Evolutionary conservation across 1,140 invertebrate species (phyloP), one percentile per base, ranked within the genome.

Genomic region (Ruditapes philippinarum): DNA sequence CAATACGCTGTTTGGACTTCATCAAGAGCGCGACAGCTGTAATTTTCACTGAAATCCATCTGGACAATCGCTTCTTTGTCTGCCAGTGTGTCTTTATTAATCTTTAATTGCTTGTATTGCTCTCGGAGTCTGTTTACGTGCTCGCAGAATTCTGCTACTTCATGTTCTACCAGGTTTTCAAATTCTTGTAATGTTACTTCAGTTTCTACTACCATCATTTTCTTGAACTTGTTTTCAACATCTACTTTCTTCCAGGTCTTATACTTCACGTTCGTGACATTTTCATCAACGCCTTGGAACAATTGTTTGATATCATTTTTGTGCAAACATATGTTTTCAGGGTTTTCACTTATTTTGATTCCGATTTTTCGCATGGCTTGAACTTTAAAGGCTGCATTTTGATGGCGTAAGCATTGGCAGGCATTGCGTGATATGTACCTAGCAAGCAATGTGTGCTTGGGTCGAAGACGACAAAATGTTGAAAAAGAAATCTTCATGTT

Each of bases 1-100:
- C 54, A 91, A 51, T 91, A 87, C n/a, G 88, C 88, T 0, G 80
- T 79, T 45, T 91, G 82, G 3, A 91, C 68, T 40, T 91, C 87
- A 17, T 91, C 81, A 22, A 78, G 19, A n/a, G 62, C 40, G 33
- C 57, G 65, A 65, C 87, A 91, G 11, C 49, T 25, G 60, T 62
- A 91, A 38, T 70, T 89, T 49, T 91, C 90, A 5, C 81, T 87
- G 85, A 91, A 91, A 36, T 91, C 90, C 86, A 91, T 88, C 1
- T 91, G 86, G 5, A 89, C 19, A 3, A 89, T 84, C 0, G 74
- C 28, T n/a, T 91, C 45, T 28, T 88, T 17, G 4, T 57, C 11
- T 38, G 51, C 31, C 0, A 90, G 70, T 12, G 74, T 73, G 12
- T 54, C 19, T 51, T 80, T 80, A 1, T 22, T 17, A n/a, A 17